phyloP scores from a whole-genome alignment of 1,140 invertebrate genomes.

The Drosophila nigrodunni region DNA sequence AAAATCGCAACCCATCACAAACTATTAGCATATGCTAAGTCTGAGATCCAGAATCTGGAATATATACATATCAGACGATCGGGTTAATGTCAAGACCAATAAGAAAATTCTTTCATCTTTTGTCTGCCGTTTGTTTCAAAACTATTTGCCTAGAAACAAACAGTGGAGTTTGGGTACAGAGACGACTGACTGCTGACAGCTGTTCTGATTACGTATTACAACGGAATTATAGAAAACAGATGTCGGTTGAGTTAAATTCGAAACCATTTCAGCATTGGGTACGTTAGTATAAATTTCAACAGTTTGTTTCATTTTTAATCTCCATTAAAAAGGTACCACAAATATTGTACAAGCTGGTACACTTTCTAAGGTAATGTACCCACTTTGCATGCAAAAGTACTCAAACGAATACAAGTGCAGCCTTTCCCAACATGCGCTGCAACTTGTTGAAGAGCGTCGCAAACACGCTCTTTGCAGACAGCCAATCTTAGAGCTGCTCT shows the following conservation, averaged over 20 bases:
- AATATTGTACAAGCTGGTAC: no score
- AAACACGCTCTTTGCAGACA: neutral
- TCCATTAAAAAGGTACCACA: no score
- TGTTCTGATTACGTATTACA: constrained; percentile 5
- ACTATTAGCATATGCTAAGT: neutral
- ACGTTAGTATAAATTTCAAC: no score
- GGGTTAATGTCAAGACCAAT: neutral
- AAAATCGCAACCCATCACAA: neutral
- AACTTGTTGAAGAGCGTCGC: constrained; percentile 9
- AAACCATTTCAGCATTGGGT: no score
- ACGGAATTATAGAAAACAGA: neutral
- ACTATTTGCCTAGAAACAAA: constrained; percentile 6
- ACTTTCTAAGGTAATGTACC: no score
- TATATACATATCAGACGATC: neutral
- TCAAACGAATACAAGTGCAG: neutral
- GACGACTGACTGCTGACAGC: neutral
- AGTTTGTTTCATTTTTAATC: no score
- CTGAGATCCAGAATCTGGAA: neutral
- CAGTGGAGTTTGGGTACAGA: neutral
- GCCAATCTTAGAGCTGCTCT: neutral
- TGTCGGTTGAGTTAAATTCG: neutral
- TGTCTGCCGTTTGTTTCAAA: neutral
- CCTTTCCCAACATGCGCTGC: neutral
- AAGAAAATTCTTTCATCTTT: neutral
- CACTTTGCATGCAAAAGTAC: no score